Base-by-base conservation (phyloP, 2,797 vertebrate genomes). In the Choloepus didactylus region DNA sequence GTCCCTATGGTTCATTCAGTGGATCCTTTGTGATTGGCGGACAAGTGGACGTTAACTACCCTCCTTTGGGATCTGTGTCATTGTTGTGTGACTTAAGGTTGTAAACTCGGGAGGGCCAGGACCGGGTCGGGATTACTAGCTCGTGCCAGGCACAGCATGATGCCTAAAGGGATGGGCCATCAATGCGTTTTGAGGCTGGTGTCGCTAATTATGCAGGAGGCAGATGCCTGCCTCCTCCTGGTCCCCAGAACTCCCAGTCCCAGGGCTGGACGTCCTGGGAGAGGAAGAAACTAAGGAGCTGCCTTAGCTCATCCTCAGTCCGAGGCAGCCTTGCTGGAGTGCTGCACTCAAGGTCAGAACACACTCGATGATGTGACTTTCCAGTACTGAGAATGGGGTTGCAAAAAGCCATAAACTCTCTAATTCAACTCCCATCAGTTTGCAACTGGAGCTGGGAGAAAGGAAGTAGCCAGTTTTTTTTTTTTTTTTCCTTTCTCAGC, bases 91-190 rank as follows among this genome's bases (percentile, higher is more conserved):
- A 87, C 80, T 96, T 94, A 86, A 92, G 85, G 90, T 97, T 96
- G 93, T 97, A 88, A 96, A 96, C 82, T 92, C 51, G 3, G 54
- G 59, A 97, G 94, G 89, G 82, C 82, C 92, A 92, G 75, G 69
- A 95, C 82, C 11, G 31, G 77, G 62, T 92, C 2, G 31, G 64
- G 90, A 93, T 97, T 97, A 95, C 92, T 91, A 96, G 93, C 90
- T 97, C 38, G 87, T 97, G 95, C 95, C 95, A 97, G 95, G 96
- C 97, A 96, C 97, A 97, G 95, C 95, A 41, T 97, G 93, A 87
- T 96, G 77, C 73, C 92, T 95, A 86, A 91, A 96, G 83, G 79
- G 82, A 89, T 67, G 81, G 84, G 64, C 79, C 76, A 62, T 77
- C 81, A 25, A 38, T 90, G 73, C 64, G 83, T 96, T 94, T 87